These are phyloP conservation scores for Heterodera filipjevi DNA, from an alignment of 2,888 invertebrate genomes.

Conservation along the genomic window DNA sequence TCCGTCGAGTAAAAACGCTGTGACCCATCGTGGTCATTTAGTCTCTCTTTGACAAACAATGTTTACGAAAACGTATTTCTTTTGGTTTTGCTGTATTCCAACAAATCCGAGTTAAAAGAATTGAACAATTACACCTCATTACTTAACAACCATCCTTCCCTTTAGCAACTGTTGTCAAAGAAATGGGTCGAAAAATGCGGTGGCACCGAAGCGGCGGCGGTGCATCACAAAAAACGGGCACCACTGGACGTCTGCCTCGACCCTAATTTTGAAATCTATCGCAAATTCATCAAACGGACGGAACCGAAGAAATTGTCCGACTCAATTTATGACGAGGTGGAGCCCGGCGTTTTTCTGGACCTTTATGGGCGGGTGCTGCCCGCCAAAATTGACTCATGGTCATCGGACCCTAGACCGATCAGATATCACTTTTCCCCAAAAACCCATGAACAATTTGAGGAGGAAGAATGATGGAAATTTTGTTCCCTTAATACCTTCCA, in stretches of 20 bases:
- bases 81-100: no score
- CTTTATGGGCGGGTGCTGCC: slow-evolving; percentile 60
- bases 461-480: background rate
- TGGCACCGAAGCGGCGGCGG: slow-evolving; percentile 34
- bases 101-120: no score
- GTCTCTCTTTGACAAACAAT: no score
- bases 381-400: slow-evolving; percentile 61
- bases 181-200: slow-evolving; percentile 44
- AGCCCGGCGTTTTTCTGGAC: slow-evolving; percentile 51
- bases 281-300: slow-evolving; percentile 54
- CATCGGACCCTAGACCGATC: slow-evolving; percentile 49
- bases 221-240: slow-evolving; percentile 42
- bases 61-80: no score
- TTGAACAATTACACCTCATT: background rate
- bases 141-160: background rate
- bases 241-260: slow-evolving; percentile 55
- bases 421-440: background rate
- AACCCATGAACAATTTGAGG: background rate
- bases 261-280: slow-evolving; percentile 56
- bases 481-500: no score
- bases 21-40: background rate
- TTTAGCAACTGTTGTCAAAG: slow-evolving; percentile 45
- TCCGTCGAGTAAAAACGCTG: no score
- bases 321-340: slow-evolving; percentile 54
- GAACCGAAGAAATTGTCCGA: slow-evolving; percentile 20